Conservation (phyloP, 2,113 vertebrate species). For the Colinus virginianus region DNA sequence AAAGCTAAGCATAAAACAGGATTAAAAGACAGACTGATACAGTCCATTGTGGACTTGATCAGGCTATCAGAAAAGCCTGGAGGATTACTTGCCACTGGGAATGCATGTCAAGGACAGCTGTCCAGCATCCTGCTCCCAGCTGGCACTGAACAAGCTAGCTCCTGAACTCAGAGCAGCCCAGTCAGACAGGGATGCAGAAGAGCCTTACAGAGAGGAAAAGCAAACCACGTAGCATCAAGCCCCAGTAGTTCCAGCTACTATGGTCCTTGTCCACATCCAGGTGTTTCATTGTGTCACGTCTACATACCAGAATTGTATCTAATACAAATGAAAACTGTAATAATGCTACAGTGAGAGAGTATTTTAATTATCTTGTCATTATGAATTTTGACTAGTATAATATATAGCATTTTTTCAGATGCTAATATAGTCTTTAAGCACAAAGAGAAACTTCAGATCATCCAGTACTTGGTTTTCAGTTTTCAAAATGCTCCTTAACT, state of each 20-base stretch:
- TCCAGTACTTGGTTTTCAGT: neutral
- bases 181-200: rapidly evolving
- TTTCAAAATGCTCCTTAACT: neutral
- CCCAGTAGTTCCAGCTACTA: neutral
- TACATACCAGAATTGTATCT: neutral
- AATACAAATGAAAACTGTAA: neutral
- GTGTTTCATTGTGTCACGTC: rapidly evolving
- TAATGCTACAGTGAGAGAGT: neutral
- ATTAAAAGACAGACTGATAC: neutral
- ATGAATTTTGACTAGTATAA: neutral
- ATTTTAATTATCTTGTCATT: neutral
- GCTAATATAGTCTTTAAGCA: neutral
- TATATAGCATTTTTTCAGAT: no score
- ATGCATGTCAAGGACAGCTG: neutral
- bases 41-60: neutral
- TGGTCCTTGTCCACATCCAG: rapidly evolving
- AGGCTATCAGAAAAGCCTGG: neutral
- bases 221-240: no score
- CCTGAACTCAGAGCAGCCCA: neutral
- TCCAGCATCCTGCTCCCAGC: neutral
- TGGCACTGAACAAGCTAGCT: neutral
- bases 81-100: neutral
- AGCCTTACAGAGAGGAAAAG: rapidly evolving
- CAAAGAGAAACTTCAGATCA: neutral
- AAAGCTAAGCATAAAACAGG: neutral